These are phyloP conservation scores for Lithodes maja DNA, from an alignment of 2,888 invertebrate genomes.

Conservation along the genomic window DNA sequence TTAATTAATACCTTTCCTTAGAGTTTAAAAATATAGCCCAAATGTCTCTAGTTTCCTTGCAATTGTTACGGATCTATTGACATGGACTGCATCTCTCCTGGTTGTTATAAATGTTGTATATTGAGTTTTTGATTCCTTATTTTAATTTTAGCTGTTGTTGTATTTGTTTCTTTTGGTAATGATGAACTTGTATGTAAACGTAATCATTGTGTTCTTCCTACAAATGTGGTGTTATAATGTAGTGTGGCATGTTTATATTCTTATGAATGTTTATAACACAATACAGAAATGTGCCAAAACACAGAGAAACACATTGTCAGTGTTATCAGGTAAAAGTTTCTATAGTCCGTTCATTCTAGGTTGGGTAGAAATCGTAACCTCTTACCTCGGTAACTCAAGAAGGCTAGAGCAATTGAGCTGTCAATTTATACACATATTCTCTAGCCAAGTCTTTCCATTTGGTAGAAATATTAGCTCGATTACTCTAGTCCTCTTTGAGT, in stretches of 20 bases:
- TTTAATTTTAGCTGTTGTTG: constrained; percentile 27
- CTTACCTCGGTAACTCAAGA: no score
- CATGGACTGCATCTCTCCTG: constrained; percentile 21
- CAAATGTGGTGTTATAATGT: constrained; percentile 32
- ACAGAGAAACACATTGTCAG: constrained; percentile 43
- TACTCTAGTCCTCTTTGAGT: no score
- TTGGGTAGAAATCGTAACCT: no score
- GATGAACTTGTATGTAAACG: constrained; percentile 9
- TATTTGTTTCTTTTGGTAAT: constrained; percentile 43
- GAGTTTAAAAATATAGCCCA: no score
- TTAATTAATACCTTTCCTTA: no score
- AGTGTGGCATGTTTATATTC: constrained; percentile 38
- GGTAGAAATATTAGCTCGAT: no score
- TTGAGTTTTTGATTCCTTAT: neutral
- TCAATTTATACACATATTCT: no score
- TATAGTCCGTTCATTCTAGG: no score
- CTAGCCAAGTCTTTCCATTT: no score
- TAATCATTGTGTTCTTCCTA: constrained; percentile 46
- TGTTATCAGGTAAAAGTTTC: constrained; percentile 34
- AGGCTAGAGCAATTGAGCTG: no score
- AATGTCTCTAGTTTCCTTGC: no score
- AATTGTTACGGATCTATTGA: neutral
- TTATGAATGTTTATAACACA: constrained; percentile 38
- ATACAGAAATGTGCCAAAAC: constrained; percentile 50
- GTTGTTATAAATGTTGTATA: constrained; percentile 52